phyloP scores from a whole-genome alignment of 2,113 vertebrate genomes.

The Agelaius tricolor region DNA sequence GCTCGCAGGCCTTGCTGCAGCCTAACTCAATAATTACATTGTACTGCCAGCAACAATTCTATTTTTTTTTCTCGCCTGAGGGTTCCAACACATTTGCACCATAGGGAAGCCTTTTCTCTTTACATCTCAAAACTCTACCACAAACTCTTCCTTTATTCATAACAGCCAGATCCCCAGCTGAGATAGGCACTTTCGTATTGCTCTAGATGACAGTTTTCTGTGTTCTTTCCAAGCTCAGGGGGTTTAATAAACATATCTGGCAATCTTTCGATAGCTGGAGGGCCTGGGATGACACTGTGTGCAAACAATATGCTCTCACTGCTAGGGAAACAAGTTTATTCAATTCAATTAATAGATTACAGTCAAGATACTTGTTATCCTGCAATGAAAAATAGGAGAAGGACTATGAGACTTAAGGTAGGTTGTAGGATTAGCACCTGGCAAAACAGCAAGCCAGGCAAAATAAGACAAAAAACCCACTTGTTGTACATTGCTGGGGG shows the following conservation, averaged over 20 bases:
- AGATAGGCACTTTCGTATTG: slow-evolving; percentile 88
- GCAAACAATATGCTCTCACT: slow-evolving; percentile 87
- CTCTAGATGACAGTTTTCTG: slow-evolving; percentile 89
- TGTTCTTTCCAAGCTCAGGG: slow-evolving; percentile 88
- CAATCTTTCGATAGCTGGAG: slow-evolving; percentile 89
- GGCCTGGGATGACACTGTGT: slow-evolving; percentile 90
- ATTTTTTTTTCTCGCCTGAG: slow-evolving; percentile 80
- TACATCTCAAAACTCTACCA: slow-evolving; percentile 83
- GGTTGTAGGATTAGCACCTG: slow-evolving; percentile 72
- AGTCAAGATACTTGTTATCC: slow-evolving; percentile 90
- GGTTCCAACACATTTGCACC: slow-evolving; percentile 87
- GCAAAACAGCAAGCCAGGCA: slow-evolving; percentile 29
- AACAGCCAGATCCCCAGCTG: slow-evolving; percentile 87
- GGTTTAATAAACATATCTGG: slow-evolving; percentile 98
- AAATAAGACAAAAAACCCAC: slow-evolving; percentile 3
- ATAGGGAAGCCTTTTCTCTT: slow-evolving; percentile 85
- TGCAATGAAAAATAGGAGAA: slow-evolving; percentile 76
- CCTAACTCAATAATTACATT: slow-evolving; percentile 81
- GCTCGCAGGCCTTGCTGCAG: slow-evolving; percentile 62
- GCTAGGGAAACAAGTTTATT: slow-evolving; percentile 95
- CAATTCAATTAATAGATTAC: slow-evolving; percentile 98
- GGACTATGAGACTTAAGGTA: slow-evolving; percentile 75
- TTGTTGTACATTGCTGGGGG: neutral
- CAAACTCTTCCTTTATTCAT: slow-evolving; percentile 89
- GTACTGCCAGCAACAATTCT: slow-evolving; percentile 82